phyloP scores from a whole-genome alignment of 2,797 vertebrate species.

The Sebastes taczanowskii region DNA sequence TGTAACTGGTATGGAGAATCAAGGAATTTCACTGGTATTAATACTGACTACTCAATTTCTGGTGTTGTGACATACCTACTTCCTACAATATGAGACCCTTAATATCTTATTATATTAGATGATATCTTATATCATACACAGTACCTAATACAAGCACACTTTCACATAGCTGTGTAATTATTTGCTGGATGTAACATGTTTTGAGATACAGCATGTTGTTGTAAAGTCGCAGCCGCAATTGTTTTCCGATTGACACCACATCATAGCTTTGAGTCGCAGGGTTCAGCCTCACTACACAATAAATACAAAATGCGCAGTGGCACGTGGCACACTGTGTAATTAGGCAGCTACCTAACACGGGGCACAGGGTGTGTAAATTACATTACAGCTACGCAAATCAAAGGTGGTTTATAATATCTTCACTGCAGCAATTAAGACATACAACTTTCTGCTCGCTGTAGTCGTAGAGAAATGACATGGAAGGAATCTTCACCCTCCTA shows the following conservation, averaged over 20 bases:
- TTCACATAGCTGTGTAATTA: not conserved
- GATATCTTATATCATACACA: not conserved
- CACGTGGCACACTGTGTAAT: constrained; percentile 37
- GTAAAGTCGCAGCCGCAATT: not conserved
- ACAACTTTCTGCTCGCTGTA: constrained; percentile 27
- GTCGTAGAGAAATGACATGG: constrained; percentile 32
- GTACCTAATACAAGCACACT: not conserved
- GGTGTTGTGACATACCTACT: no score
- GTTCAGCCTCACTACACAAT: constrained; percentile 19
- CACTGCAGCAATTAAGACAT: constrained; percentile 45
- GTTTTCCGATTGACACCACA: constrained; percentile 1
- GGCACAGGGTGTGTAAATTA: constrained; percentile 49
- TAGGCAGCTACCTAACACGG: constrained; percentile 37
- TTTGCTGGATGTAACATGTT: not conserved
- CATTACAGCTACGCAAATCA: constrained; percentile 55
- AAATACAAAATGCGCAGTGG: not conserved
- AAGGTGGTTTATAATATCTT: constrained; percentile 50
- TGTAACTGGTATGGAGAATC: no score
- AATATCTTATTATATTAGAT: not conserved
- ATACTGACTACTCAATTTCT: no score
- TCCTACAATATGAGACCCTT: not conserved
- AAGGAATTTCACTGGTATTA: no score
- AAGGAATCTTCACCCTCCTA: constrained; percentile 20
- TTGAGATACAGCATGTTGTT: not conserved
- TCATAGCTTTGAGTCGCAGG: not conserved